A percentile compares a stretch with the other conserved stretches of the same genome.
Conservation (phyloP, 2,888 invertebrate genomes). For the Hypsopygia costalis region DNA sequence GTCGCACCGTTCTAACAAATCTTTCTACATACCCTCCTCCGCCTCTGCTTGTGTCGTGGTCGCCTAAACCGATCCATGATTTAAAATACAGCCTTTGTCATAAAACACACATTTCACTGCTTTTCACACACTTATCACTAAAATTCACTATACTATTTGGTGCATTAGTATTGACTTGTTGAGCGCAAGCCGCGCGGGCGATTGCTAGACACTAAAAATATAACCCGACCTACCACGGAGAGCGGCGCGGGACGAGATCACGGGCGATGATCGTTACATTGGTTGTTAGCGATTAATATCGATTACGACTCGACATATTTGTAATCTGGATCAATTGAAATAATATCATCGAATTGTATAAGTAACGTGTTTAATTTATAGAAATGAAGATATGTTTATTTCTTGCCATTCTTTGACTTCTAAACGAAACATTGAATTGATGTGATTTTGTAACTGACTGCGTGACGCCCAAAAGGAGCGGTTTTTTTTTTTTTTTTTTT, state of each 20-base stretch:
- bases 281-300: conserved; percentile 21
- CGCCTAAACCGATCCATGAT: conserved; percentile 63
- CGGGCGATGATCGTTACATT: conserved; percentile 16
- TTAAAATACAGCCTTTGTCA: conserved; percentile 56
- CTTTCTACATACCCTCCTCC: conserved; percentile 46
- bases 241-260: conserved; percentile 24
- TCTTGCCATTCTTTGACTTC: too few relatives aligned
- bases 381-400: too few relatives aligned
- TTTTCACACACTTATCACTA: conserved; percentile 31
- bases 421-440: too few relatives aligned
- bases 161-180: conserved; percentile 18
- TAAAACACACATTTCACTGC: conserved; percentile 61
- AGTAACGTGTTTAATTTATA: too few relatives aligned
- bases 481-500: too few relatives aligned
- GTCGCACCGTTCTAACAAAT: background rate
- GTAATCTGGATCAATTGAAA: too few relatives aligned
- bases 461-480: too few relatives aligned
- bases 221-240: conserved; percentile 22
- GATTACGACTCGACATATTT: background rate
- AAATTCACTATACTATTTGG: conserved; percentile 22
- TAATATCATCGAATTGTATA: too few relatives aligned
- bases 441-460: too few relatives aligned
- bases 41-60: conserved; percentile 49
- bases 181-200: conserved; percentile 41
- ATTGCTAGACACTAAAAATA: conserved; percentile 69